These are phyloP conservation scores for Prenolepis imparis DNA, from an alignment of 2,888 invertebrate species.

Conservation along the genomic window DNA sequence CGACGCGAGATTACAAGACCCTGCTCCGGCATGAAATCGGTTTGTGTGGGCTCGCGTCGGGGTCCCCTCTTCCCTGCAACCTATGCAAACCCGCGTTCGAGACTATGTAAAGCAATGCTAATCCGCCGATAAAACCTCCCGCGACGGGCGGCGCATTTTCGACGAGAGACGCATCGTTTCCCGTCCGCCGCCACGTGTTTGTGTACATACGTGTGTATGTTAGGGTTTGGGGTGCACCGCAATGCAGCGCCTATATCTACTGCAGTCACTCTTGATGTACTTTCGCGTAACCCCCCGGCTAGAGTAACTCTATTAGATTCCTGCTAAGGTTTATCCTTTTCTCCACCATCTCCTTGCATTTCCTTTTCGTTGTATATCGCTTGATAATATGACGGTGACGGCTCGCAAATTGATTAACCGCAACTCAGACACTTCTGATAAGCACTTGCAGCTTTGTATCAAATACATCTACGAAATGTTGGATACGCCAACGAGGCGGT, in stretches of 20 bases:
- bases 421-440: constrained; percentile 50
- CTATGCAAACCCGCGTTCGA: constrained; percentile 82
- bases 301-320: constrained; percentile 81
- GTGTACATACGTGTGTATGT: constrained; percentile 40
- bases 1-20: constrained; percentile 72
- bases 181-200: constrained; percentile 31
- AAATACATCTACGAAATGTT: constrained; percentile 35
- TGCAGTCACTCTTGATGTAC: constrained; percentile 76
- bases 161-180: constrained; percentile 59
- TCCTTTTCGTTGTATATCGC: constrained; percentile 53
- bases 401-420: constrained; percentile 64
- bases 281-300: constrained; percentile 79
- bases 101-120: constrained; percentile 85
- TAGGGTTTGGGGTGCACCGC: constrained; percentile 69
- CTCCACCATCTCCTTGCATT: constrained; percentile 8
- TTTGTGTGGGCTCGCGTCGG: constrained; percentile 74
- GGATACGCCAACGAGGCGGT: constrained; percentile 16
- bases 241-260: constrained; percentile 70
- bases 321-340: constrained; percentile 67
- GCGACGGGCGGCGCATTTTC: constrained; percentile 76
- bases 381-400: constrained; percentile 55
- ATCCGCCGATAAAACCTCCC: constrained; percentile 84
- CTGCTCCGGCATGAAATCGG: constrained; percentile 69
- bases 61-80: constrained; percentile 68
- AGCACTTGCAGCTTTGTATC: constrained; percentile 40